Evolutionary conservation across 2,888 invertebrate genomes (phyloP), one percentile per base, ranked within the genome.

Genomic region (Odontocolon sp.): DNA sequence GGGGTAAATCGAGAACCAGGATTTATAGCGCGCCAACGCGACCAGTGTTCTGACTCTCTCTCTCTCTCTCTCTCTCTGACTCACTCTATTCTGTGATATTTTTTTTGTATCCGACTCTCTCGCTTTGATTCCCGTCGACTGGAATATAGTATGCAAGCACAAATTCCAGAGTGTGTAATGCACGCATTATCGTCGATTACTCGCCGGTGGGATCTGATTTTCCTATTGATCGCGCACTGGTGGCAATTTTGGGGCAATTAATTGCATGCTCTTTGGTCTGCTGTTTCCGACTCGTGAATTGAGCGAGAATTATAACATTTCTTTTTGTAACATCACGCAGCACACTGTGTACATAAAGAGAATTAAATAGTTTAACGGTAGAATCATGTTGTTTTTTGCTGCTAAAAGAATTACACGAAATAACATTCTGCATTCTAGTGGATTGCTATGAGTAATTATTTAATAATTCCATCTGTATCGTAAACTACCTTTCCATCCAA

Each of bases 1-100:
- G 66, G 67, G n/a, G n/a, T n/a, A 64, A 75, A 83, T 82, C 78
- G 79, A 66, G 77, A 81, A 78, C 68, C 50, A n/a, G 54, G 47
- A 76, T 70, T 70, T 76, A 70, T 70, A 45, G 70, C 36, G 47
- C 54, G 54, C 28, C 54, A 18, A 31, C 31, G 52, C 31, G 31
- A 54, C 54, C 16, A 8, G 54, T 54, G 18, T 54, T 33, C 28
- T 28, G 8, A 28, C 50, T 31, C 18, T 31, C 31, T 54, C 16
- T 16, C 31, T 31, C 28, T n/a, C 16, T 31, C n/a, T 54, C 33
- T 31, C 28, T 9, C 28, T 31, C 16, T 18, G 33, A 16, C 16
- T 28, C 28, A 4, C 18, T 54, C 33, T 28, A 54, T 54, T n/a
- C n/a, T n/a, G n/a, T n/a, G n/a, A n/a, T n/a, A n/a, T n/a, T n/a